Evolutionary conservation across 2,113 vertebrate species (phyloP).

Genomic region (Pseudorhombus dupliciocellatus): DNA sequence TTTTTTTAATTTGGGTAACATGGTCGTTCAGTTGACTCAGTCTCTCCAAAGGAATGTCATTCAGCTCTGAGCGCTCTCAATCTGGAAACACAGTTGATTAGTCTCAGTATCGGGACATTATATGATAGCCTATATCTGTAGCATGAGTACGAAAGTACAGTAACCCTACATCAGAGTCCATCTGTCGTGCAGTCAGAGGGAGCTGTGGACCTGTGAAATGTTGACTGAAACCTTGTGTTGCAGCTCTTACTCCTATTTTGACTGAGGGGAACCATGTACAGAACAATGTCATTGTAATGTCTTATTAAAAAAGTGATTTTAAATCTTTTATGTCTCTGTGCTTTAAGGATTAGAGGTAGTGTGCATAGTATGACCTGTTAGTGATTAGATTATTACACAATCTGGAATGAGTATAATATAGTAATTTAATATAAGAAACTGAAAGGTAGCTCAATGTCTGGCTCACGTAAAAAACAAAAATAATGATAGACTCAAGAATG

Average conservation of each 20-base stretch:
- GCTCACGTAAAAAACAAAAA: neutral
- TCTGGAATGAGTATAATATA: neutral
- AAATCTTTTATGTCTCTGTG: constrained; percentile 70
- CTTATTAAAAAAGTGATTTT: constrained; percentile 86
- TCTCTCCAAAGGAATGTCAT: constrained; percentile 78
- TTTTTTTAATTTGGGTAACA: constrained; percentile 67
- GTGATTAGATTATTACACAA: neutral
- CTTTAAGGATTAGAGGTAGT: constrained; percentile 22
- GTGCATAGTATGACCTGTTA: neutral
- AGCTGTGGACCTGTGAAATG: constrained; percentile 71
- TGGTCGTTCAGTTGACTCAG: constrained; percentile 56
- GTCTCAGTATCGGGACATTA: constrained; percentile 73
- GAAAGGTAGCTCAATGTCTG: neutral
- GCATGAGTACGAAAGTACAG: constrained; percentile 79
- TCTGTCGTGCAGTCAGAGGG: constrained; percentile 74
- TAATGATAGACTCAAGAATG: neutral
- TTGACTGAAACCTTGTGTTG: constrained; percentile 68
- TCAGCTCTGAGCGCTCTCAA: constrained; percentile 70
- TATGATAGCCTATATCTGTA: constrained; percentile 81
- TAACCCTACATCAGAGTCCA: constrained; percentile 71
- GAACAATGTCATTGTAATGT: constrained; percentile 85
- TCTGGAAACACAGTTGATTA: constrained; percentile 71
- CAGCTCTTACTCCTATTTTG: constrained; percentile 78
- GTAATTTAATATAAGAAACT: neutral
- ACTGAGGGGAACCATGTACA: constrained; percentile 81